These are phyloP conservation scores for Leptura quadrifasciata DNA, from an alignment of 2,888 invertebrate genomes.

Conservation along the genomic window DNA sequence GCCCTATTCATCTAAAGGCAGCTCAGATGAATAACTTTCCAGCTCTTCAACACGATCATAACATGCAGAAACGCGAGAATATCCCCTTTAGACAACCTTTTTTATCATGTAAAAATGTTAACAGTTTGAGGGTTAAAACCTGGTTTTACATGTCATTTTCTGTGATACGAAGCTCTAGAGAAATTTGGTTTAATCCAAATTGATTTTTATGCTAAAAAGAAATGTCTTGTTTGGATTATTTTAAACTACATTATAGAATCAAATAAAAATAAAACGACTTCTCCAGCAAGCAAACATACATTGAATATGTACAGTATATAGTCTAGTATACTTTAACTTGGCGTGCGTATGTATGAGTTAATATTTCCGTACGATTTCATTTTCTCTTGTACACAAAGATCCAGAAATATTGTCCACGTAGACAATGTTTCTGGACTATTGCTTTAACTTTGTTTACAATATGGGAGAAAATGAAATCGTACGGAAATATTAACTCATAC, in stretches of 20 bases:
- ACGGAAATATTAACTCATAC: too few species aligned
- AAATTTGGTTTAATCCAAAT: slow-evolving; percentile 26
- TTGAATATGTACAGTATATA: too few species aligned
- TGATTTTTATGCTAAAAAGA: slow-evolving; percentile 25
- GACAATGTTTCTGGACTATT: too few species aligned
- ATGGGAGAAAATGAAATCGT: too few species aligned
- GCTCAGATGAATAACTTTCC: slow-evolving; percentile 59
- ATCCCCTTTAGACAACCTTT: slow-evolving; percentile 68
- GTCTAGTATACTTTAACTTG: too few species aligned
- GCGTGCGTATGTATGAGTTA: too few species aligned
- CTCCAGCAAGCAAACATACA: too few species aligned
- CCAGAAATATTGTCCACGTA: too few species aligned
- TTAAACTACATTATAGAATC: background rate
- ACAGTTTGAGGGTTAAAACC: slow-evolving; percentile 63
- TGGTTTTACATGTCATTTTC: slow-evolving; percentile 61
- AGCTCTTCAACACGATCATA: slow-evolving; percentile 69
- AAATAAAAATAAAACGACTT: too few species aligned
- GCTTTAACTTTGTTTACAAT: too few species aligned
- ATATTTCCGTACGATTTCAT: too few species aligned
- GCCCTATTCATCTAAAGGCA: slow-evolving; percentile 46
- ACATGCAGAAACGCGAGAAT: slow-evolving; percentile 62
- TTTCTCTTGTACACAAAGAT: too few species aligned
- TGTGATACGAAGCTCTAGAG: background rate
- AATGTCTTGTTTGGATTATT: background rate
- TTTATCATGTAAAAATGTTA: slow-evolving; percentile 71